Base-by-base conservation (phyloP, 2,797 vertebrate species). In the Morus bassanus region DNA sequence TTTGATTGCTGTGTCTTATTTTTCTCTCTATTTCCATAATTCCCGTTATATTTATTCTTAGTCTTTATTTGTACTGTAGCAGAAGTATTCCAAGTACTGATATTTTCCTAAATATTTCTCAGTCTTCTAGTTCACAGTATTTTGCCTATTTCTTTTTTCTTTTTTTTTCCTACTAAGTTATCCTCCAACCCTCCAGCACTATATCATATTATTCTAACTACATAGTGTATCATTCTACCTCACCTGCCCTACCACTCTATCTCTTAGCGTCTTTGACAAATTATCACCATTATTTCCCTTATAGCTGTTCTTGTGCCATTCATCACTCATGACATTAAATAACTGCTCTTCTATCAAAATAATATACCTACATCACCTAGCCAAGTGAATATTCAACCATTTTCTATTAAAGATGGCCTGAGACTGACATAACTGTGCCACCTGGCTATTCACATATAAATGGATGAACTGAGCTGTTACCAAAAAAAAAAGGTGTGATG, bases 331-430 rank as follows among this genome's bases (percentile, higher is more conserved):
- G 96, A 97, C 97, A 93, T 97, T 97, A 98, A 97, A 95, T 96
- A 97, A 97, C 97, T 94, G 91, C 92, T 96, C 77, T 95, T 97
- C 96, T 97, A 96, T 97, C 95, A 97, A 97, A 97, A 97, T 96
- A 97, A 97, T 97, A 96, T 97, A 92, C 96, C 91, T 97, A 95
- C 94, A 97, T 96, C 89, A 89, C 96, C 95, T 93, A 97, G 81
- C 75, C 85, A 96, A 97, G 91, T 95, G 94, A 96, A 94, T 96
- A 97, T 96, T 96, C 96, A 96, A 88, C 89, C 46, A 96, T 96
- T 97, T 97, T 96, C 89, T 94, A 89, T 89, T 96, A 95, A 81
- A 93, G 57, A 93, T 79, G 25, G 82, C 57, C 84, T 84, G 81
- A 94, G 80, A 95, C 90, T 95, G 95, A 96, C 94, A 59, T 61